phyloP scores from a whole-genome alignment of 2,888 invertebrate genomes.

The Standfussiana lucernea region DNA sequence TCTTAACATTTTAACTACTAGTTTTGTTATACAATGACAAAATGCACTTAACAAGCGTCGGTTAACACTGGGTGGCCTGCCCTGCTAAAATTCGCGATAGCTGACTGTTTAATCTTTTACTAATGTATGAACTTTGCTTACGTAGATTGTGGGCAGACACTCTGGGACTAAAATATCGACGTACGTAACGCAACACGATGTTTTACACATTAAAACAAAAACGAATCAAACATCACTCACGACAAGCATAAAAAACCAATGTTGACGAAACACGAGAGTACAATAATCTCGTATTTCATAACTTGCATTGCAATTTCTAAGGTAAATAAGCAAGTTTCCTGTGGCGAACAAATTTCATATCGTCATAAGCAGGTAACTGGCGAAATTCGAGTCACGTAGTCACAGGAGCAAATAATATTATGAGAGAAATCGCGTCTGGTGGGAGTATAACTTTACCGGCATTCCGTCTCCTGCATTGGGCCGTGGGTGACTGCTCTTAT shows the following conservation, averaged over 20 bases:
- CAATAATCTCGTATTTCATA: constrained; percentile 70
- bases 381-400: constrained; percentile 82
- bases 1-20: constrained; percentile 1
- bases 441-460: constrained; percentile 80
- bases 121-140: neutral
- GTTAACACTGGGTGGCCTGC: neutral
- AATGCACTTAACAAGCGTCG: neutral
- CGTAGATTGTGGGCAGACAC: too few species aligned
- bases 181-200: neutral
- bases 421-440: constrained; percentile 84
- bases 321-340: constrained; percentile 82
- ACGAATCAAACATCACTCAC: neutral
- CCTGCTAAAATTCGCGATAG: neutral
- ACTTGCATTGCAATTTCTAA: constrained; percentile 77
- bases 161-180: too few species aligned
- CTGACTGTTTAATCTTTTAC: neutral
- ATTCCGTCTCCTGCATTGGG: constrained; percentile 64
- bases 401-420: constrained; percentile 85
- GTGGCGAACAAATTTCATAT: constrained; percentile 83
- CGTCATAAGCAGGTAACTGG: constrained; percentile 80
- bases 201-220: neutral
- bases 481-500: constrained; percentile 61
- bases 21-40: neutral
- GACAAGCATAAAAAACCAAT: constrained; percentile 34
- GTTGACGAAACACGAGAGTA: constrained; percentile 40